These are phyloP conservation scores for Bunonema sp. DNA, from an alignment of 2,888 invertebrate species.

Conservation along the genomic window DNA sequence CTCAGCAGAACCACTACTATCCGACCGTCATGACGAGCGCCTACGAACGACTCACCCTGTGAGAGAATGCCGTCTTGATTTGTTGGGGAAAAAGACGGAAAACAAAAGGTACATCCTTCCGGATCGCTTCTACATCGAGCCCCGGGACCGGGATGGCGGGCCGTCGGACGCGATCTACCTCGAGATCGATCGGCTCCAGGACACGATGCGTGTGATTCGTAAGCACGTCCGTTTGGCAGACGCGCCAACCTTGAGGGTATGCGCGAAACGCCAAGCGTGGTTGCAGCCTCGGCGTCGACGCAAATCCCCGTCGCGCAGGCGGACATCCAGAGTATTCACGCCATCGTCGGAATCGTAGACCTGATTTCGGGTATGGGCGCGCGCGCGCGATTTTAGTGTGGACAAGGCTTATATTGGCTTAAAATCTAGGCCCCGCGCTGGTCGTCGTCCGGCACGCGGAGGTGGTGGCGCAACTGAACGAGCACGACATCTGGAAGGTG, in stretches of 20 bases:
- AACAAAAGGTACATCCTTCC: slow-evolving; percentile 20
- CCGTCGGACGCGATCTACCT: slow-evolving; percentile 18
- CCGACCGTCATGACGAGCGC: no score
- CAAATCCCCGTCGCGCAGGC: slow-evolving; percentile 29
- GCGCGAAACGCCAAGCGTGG: background rate
- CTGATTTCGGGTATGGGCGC: slow-evolving; percentile 25
- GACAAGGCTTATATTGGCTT: background rate
- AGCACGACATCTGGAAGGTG: slow-evolving; percentile 31
- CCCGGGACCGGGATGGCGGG: slow-evolving; percentile 25
- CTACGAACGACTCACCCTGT: no score
- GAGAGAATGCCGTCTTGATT: no score
- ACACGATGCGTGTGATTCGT: slow-evolving; percentile 9
- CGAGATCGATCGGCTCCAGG: slow-evolving; percentile 24
- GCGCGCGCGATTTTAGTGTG: no score
- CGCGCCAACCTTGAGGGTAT: background rate
- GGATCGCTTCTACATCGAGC: slow-evolving; percentile 34
- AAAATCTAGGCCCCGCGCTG: slow-evolving; percentile 12
- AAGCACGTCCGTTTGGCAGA: no score
- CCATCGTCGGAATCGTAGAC: slow-evolving; percentile 34
- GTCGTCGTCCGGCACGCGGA: slow-evolving; percentile 28
- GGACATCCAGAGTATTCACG: slow-evolving; percentile 29
- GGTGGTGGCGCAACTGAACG: slow-evolving; percentile 29
- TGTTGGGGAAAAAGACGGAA: no score
- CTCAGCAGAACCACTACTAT: no score
- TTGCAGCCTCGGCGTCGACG: slow-evolving; percentile 14